A percentile compares a stretch with the other conserved stretches of the same genome.
Evolutionary conservation across 2,113 vertebrate species (phyloP).

Genomic region (Bubalus kerabau): DNA sequence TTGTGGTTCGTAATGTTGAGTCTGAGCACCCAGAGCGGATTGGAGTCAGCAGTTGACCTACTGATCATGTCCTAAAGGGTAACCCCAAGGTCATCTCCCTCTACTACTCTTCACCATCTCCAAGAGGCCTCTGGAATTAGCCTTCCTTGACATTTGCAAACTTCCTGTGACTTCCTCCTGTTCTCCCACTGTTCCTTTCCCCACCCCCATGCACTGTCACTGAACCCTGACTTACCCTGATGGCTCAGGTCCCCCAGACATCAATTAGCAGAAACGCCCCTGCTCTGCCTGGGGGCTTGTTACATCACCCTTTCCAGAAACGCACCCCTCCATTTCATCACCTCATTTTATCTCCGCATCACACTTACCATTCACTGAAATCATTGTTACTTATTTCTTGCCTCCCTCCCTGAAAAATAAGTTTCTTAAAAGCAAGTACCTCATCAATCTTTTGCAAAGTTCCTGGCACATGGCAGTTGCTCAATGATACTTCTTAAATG

Average conservation of each 20-base stretch:
- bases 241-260: not conserved
- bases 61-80: not conserved
- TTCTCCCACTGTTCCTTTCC: not conserved
- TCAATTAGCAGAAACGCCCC: rapidly evolving
- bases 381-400: not conserved
- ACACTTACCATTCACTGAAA: not conserved
- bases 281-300: no score
- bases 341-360: not conserved
- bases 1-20: not conserved
- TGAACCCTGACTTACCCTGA: not conserved
- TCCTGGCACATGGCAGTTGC: not conserved
- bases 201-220: not conserved
- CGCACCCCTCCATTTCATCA: not conserved
- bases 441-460: not conserved
- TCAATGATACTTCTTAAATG: not conserved
- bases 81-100: not conserved
- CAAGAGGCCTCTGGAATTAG: not conserved
- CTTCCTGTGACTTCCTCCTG: not conserved
- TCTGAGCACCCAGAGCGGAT: not conserved
- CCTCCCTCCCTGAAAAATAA: not conserved
- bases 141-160: not conserved
- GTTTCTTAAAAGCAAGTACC: not conserved
- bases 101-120: not conserved
- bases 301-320: not conserved
- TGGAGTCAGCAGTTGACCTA: not conserved